Percentiles rank a stretch among this genome's conserved stretches.
These are phyloP conservation scores for Chaetodon auriga DNA, from an alignment of 2,113 vertebrate genomes.

Conservation along the genomic window DNA sequence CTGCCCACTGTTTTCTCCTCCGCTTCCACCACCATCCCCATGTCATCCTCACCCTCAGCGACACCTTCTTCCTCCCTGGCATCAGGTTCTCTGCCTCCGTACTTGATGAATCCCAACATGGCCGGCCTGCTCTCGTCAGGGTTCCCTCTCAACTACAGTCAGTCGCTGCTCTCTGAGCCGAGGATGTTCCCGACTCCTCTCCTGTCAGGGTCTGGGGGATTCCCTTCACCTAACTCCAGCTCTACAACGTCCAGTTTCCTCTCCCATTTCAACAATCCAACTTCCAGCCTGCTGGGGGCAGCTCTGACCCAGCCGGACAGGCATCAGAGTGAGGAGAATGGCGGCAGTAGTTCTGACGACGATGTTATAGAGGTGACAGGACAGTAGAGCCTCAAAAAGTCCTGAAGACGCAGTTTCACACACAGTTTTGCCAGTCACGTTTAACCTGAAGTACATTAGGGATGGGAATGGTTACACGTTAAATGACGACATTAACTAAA, in stretches of 20 bases:
- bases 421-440: not conserved
- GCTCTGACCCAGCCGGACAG: conserved; percentile 89
- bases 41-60: conserved; percentile 87
- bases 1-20: conserved; percentile 89
- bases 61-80: conserved; percentile 89
- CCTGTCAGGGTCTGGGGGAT: conserved; percentile 84
- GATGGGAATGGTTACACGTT: conserved; percentile 42
- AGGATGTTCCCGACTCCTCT: conserved; percentile 79
- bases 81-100: conserved; percentile 90
- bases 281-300: conserved; percentile 90
- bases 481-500: conserved; percentile 9
- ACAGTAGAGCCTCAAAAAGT: conserved; percentile 83
- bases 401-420: conserved; percentile 5
- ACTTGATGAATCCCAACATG: conserved; percentile 94
- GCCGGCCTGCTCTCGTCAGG: conserved; percentile 89
- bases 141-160: conserved; percentile 92
- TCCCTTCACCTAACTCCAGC: conserved; percentile 86
- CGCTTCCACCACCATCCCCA: conserved; percentile 87
- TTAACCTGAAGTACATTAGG: conserved; percentile 22
- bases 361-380: conserved; percentile 98
- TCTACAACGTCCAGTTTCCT: conserved; percentile 89
- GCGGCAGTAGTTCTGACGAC: conserved; percentile 95
- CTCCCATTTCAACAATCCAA: conserved; percentile 88
- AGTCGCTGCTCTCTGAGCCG: conserved; percentile 92
- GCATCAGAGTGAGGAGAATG: conserved; percentile 87